Evolutionary conservation across 2,888 invertebrate species (phyloP).

Genomic region (Meteorus colon): DNA sequence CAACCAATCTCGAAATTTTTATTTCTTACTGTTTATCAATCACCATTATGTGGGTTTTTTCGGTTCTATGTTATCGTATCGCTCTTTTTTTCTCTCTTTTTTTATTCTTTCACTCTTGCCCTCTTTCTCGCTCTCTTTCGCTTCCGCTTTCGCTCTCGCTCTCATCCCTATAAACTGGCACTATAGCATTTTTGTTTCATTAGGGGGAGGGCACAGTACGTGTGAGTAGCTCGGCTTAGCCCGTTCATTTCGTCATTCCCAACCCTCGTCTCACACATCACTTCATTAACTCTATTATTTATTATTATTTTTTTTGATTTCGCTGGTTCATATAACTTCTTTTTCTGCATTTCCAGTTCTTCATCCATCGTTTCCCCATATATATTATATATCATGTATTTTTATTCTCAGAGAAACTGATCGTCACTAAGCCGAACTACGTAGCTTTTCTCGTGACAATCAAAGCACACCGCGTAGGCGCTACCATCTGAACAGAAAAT

Average conservation of each 20-base stretch:
- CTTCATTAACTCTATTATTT: constrained; percentile 49
- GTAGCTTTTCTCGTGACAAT: constrained; percentile 72
- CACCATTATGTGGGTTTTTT: constrained; percentile 23
- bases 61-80: neutral
- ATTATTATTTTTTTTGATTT: constrained; percentile 42
- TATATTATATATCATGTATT: constrained; percentile 23
- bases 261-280: constrained; percentile 54
- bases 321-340: constrained; percentile 43
- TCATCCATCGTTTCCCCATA: constrained; percentile 23
- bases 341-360: constrained; percentile 41
- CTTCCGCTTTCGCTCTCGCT: constrained; percentile 41
- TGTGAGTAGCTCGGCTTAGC: constrained; percentile 69
- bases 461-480: constrained; percentile 71
- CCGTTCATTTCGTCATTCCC: constrained; percentile 11
- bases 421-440: constrained; percentile 72
- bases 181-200: constrained; percentile 48
- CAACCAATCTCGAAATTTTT: constrained; percentile 54
- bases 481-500: constrained; percentile 71
- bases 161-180: constrained; percentile 51
- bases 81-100: constrained; percentile 49
- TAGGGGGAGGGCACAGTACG: constrained; percentile 57
- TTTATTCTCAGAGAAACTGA: constrained; percentile 64
- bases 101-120: constrained; percentile 29
- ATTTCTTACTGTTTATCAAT: constrained; percentile 48
- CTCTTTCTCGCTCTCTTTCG: constrained; percentile 37